These are phyloP conservation scores for Drosophila bunnanda DNA, from an alignment of 2,888 invertebrate genomes.

Conservation along the genomic window DNA sequence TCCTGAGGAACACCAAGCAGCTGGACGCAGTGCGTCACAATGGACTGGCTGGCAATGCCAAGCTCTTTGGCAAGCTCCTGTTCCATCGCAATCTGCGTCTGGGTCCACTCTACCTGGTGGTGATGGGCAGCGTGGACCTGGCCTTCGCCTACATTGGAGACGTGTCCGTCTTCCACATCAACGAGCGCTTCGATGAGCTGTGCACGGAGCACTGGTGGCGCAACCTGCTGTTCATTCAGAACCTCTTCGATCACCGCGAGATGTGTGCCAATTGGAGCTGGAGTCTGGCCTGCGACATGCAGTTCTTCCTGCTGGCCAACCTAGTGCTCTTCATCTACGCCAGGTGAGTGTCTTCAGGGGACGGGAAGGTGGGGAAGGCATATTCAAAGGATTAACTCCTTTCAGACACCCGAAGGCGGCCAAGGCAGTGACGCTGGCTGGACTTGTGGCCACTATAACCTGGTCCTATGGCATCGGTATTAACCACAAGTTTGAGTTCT, in stretches of 20 bases:
- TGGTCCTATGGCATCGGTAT: slow-evolving; percentile 82
- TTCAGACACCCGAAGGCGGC: slow-evolving; percentile 75
- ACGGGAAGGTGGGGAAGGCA: neutral
- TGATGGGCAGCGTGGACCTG: slow-evolving; percentile 82
- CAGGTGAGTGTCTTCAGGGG: slow-evolving; percentile 74
- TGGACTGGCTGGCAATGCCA: slow-evolving; percentile 70
- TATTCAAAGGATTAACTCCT: neutral
- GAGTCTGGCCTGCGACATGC: slow-evolving; percentile 85
- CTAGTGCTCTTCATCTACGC: slow-evolving; percentile 82
- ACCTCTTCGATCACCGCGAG: slow-evolving; percentile 81
- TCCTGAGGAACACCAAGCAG: slow-evolving; percentile 80
- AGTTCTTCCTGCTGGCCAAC: slow-evolving; percentile 83
- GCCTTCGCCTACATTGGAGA: slow-evolving; percentile 83
- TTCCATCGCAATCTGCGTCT: slow-evolving; percentile 83
- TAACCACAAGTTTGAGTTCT: slow-evolving; percentile 77
- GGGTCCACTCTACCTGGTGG: slow-evolving; percentile 82
- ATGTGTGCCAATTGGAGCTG: slow-evolving; percentile 85
- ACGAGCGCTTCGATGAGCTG: slow-evolving; percentile 82
- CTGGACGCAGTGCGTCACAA: slow-evolving; percentile 77
- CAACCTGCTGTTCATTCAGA: slow-evolving; percentile 84
- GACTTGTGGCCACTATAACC: slow-evolving; percentile 67
- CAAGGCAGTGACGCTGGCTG: slow-evolving; percentile 53
- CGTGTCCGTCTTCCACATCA: slow-evolving; percentile 83
- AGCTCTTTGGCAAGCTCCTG: slow-evolving; percentile 78
- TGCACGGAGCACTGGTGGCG: slow-evolving; percentile 84